These are phyloP conservation scores for Thalpophila matura DNA, from an alignment of 2,888 invertebrate species.

Conservation along the genomic window DNA sequence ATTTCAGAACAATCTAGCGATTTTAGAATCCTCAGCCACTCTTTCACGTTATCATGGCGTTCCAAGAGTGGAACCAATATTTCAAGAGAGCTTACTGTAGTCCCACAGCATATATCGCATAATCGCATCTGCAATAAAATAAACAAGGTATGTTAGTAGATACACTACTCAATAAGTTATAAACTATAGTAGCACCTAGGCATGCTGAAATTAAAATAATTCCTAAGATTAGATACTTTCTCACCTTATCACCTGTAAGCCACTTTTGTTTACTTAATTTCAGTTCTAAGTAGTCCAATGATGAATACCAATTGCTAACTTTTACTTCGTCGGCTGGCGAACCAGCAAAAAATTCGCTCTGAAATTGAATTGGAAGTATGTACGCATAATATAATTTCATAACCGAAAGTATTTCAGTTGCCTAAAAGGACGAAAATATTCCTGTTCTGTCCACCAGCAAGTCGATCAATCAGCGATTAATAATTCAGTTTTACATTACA, in stretches of 20 bases:
- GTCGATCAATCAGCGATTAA: too few species aligned
- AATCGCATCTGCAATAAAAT: slow-evolving; percentile 78
- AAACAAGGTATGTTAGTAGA: neutral
- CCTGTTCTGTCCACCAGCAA: too few species aligned
- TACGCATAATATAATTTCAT: too few species aligned
- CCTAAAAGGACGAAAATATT: too few species aligned
- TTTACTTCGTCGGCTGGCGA: slow-evolving; percentile 65
- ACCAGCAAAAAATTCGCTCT: slow-evolving; percentile 79
- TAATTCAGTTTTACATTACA: too few species aligned
- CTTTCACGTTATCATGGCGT: slow-evolving; percentile 73
- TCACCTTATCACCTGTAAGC: slow-evolving; percentile 80
- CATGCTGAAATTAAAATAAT: neutral
- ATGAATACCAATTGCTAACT: slow-evolving; percentile 71
- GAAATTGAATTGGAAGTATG: slow-evolving; percentile 63
- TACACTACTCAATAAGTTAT: too few species aligned
- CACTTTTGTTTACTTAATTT: slow-evolving; percentile 70
- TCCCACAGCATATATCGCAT: slow-evolving; percentile 81
- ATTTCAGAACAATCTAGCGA: slow-evolving; percentile 73
- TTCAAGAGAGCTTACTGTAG: slow-evolving; percentile 84
- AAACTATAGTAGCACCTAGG: too few species aligned
- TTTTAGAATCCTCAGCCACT: slow-evolving; percentile 81
- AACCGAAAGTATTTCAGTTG: too few species aligned
- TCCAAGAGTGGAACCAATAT: slow-evolving; percentile 79
- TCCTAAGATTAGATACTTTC: neutral
- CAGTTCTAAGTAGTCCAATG: slow-evolving; percentile 77